Conservation (phyloP, 2,888 invertebrate genomes). For the Nomada flava region DNA sequence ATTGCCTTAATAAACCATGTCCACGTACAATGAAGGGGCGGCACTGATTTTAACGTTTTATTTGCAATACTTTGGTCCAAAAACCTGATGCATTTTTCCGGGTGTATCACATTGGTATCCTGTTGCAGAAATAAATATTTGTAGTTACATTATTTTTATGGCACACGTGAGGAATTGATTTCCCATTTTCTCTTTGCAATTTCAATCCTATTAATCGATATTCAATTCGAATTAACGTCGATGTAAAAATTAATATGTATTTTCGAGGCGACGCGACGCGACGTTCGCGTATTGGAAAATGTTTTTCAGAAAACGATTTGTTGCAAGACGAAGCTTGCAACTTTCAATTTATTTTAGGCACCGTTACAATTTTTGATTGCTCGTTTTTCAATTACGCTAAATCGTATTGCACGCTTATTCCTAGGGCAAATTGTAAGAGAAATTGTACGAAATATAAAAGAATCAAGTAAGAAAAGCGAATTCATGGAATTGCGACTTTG, state of each 20-base stretch:
- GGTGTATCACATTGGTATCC: background rate
- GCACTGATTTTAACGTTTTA: background rate
- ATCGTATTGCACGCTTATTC: background rate
- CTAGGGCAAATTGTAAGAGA: background rate
- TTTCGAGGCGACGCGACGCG: too few species aligned
- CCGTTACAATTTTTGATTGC: too few species aligned
- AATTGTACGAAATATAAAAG: constrained; percentile 1
- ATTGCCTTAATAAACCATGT: background rate
- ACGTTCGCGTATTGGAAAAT: too few species aligned
- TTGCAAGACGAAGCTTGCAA: too few species aligned
- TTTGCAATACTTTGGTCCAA: background rate
- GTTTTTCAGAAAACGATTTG: too few species aligned
- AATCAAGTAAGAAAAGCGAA: constrained; percentile 16
- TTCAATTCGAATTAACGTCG: too few species aligned
- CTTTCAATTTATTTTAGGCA: background rate
- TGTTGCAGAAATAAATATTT: background rate
- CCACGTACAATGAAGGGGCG: background rate
- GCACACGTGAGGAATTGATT: background rate
- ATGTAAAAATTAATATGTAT: too few species aligned
- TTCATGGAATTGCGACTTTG: constrained; percentile 70
- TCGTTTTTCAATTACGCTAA: background rate
- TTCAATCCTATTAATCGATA: too few species aligned
- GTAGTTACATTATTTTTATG: background rate
- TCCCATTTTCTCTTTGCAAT: too few species aligned
- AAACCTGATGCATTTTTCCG: background rate